phyloP scores from a whole-genome alignment of 2,113 vertebrate species.

The Solea senegalensis region DNA sequence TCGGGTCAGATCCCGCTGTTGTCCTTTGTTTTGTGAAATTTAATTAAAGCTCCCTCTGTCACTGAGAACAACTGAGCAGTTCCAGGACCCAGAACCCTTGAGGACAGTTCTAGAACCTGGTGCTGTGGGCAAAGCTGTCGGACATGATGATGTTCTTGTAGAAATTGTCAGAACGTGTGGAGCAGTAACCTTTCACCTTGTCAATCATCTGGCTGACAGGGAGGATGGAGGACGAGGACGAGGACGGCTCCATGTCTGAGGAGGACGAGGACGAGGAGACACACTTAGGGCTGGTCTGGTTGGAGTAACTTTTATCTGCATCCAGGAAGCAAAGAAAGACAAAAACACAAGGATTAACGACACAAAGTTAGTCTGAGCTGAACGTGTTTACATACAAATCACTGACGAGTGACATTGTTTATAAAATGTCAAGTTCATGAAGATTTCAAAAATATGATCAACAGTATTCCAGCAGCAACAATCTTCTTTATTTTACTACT shows the following conservation, averaged over 20 bases:
- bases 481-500: too few species aligned
- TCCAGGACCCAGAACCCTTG: too few species aligned
- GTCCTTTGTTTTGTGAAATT: too few species aligned
- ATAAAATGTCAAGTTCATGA: too few species aligned
- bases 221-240: conserved; percentile 87
- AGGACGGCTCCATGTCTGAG: conserved; percentile 82
- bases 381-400: too few species aligned
- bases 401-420: too few species aligned
- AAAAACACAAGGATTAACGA: neutral
- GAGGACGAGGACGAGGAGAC: conserved; percentile 70
- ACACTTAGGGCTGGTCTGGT: conserved; percentile 85
- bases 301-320: conserved; percentile 84
- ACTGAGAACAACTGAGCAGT: too few species aligned
- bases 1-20: too few species aligned
- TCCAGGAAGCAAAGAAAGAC: conserved; percentile 18
- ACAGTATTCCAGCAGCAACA: too few species aligned
- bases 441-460: too few species aligned
- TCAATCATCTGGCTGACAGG: conserved; percentile 94
- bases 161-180: conserved; percentile 91
- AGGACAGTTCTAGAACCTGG: conserved; percentile 84
- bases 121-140: conserved; percentile 91
- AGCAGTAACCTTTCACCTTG: conserved; percentile 94
- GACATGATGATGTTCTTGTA: conserved; percentile 98
- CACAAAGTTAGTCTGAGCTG: too few species aligned
- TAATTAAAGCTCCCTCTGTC: too few species aligned